Conservation (phyloP, 2,113 vertebrate genomes). For the Ceyx melanurus region DNA sequence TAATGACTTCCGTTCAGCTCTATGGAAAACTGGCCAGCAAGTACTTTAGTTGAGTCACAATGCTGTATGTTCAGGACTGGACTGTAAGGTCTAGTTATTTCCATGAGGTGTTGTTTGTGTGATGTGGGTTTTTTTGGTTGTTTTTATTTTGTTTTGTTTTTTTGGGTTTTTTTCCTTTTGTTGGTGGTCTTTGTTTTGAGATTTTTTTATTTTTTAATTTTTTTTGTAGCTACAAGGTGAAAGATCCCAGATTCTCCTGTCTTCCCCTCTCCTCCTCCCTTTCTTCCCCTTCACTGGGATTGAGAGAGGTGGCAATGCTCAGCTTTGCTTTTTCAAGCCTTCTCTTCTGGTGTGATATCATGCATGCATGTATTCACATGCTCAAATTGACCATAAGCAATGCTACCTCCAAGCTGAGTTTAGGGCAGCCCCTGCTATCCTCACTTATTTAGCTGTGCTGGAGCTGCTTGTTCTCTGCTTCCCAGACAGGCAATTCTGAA, state of each 20-base stretch:
- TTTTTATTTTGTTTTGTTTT: no score
- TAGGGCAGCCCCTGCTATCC: neutral
- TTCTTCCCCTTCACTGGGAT: neutral
- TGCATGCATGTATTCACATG: fast-evolving
- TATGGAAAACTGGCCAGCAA: neutral
- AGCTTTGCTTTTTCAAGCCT: neutral
- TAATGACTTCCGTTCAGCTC: neutral
- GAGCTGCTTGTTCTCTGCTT: neutral
- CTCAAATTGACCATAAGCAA: neutral
- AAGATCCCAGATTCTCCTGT: neutral
- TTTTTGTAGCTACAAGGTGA: neutral
- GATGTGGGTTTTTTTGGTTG: no score
- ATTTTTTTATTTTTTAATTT: neutral
- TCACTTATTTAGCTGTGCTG: neutral
- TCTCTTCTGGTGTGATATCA: neutral
- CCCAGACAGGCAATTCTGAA: neutral
- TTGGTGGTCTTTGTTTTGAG: no score
- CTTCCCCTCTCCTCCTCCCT: neutral
- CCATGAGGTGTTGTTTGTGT: neutral
- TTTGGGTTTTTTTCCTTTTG: no score
- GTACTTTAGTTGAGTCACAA: neutral
- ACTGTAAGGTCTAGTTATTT: neutral
- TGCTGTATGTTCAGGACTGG: neutral
- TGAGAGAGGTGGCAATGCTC: neutral
- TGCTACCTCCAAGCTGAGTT: neutral